A percentile compares a stretch with the other conserved stretches of the same genome.
phyloP scores from a whole-genome alignment of 2,888 invertebrate species.

The Notocelia uddmanniana region DNA sequence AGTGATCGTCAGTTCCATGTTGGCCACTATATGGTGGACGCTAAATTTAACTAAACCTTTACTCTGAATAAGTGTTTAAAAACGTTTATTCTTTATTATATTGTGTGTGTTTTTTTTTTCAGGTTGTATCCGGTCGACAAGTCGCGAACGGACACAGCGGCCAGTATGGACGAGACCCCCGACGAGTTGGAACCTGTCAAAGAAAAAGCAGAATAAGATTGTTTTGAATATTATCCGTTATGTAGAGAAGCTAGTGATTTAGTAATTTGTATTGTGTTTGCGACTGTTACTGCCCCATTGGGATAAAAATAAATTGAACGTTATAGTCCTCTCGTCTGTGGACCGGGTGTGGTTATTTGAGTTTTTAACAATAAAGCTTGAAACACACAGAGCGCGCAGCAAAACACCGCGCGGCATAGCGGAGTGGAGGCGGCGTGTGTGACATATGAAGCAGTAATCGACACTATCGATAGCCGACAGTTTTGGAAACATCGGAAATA shows the following conservation, averaged over 20 bases:
- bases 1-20: too few relatives aligned
- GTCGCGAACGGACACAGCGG: slow-evolving; percentile 90
- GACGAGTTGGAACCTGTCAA: slow-evolving; percentile 68
- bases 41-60: background rate
- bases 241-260: slow-evolving; percentile 11
- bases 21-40: slow-evolving; percentile 49
- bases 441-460: too few relatives aligned
- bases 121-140: slow-evolving; percentile 98
- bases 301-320: background rate
- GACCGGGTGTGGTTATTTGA: too few relatives aligned
- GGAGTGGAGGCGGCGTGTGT: too few relatives aligned
- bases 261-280: background rate
- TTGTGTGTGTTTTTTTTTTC: slow-evolving; percentile 45
- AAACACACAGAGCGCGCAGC: too few relatives aligned
- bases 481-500: too few relatives aligned
- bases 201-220: slow-evolving; percentile 67
- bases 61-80: background rate
- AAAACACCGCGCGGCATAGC: too few relatives aligned
- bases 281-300: background rate
- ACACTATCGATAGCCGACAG: too few relatives aligned
- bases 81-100: too few relatives aligned
- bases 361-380: too few relatives aligned
- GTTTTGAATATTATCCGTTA: background rate
- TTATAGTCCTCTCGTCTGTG: background rate
- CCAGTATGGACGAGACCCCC: slow-evolving; percentile 81